Percentiles rank a stretch among this genome's conserved stretches.
Evolutionary conservation across 1,140 invertebrate genomes (phyloP).

Genomic region (Drosophila ambigua): DNA sequence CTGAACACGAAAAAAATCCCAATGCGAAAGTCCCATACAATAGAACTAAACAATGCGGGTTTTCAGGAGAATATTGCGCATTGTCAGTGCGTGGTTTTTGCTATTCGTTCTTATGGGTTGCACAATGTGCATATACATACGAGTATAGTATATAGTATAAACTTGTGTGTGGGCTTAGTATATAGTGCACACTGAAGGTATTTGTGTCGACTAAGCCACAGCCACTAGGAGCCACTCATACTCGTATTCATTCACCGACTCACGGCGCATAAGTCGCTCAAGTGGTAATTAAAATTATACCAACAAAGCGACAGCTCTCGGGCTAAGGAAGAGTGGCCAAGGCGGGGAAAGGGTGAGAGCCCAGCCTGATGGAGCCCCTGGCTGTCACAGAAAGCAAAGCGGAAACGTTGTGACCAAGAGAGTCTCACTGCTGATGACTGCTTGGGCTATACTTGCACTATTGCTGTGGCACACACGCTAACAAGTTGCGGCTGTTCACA

Average conservation of each 20-base stretch:
- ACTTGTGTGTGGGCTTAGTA: background rate
- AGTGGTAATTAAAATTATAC: slow-evolving; percentile 82
- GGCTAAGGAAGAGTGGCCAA: slow-evolving; percentile 3
- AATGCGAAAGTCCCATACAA: slow-evolving; percentile 4
- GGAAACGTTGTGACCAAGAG: slow-evolving; percentile 45
- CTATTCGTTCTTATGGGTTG: slow-evolving; percentile 18
- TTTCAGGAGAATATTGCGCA: slow-evolving; percentile 42
- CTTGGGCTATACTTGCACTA: slow-evolving; percentile 1
- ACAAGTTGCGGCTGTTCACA: slow-evolving; percentile 48
- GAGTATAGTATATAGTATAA: slow-evolving; percentile 4
- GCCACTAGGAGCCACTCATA: background rate
- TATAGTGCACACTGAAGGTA: slow-evolving; percentile 3
- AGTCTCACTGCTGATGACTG: slow-evolving; percentile 21
- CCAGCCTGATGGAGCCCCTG: slow-evolving; percentile 10
- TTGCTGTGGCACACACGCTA: slow-evolving; percentile 53
- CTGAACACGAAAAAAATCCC: background rate
- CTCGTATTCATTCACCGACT: slow-evolving; percentile 16
- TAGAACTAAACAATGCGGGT: slow-evolving; percentile 48
- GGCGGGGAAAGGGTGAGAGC: background rate
- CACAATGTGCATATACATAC: slow-evolving; percentile 3
- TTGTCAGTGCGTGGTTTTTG: slow-evolving; percentile 52
- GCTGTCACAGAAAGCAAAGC: slow-evolving; percentile 64
- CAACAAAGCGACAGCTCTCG: slow-evolving; percentile 32
- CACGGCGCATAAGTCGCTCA: slow-evolving; percentile 34
- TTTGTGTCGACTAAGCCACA: slow-evolving; percentile 28